Conservation (phyloP, 2,888 invertebrate species). For the Empis stercorea region DNA sequence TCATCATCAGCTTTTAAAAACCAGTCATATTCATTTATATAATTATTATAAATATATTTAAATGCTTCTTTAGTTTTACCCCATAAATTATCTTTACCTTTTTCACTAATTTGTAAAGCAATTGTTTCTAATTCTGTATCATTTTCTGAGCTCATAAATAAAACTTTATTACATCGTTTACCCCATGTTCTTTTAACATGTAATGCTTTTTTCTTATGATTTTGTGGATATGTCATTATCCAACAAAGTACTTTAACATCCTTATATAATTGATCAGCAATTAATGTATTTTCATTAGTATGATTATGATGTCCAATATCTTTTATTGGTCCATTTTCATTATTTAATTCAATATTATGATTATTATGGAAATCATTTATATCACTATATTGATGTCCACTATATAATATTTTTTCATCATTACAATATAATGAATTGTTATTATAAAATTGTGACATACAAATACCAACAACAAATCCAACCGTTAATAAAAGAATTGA, state of each 20-base stretch:
- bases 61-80: slow-evolving; percentile 90
- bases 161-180: slow-evolving; percentile 67
- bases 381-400: not conserved
- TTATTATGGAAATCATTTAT: slow-evolving; percentile 23
- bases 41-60: slow-evolving; percentile 69
- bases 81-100: slow-evolving; percentile 81
- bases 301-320: slow-evolving; percentile 37
- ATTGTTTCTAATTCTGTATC: slow-evolving; percentile 64
- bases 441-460: too few relatives aligned
- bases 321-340: slow-evolving; percentile 20
- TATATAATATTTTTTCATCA: too few relatives aligned
- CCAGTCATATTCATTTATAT: slow-evolving; percentile 81
- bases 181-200: slow-evolving; percentile 93
- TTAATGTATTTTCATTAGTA: slow-evolving; percentile 45
- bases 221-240: slow-evolving; percentile 83
- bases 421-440: too few relatives aligned
- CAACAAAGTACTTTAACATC: slow-evolving; percentile 80
- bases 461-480: too few relatives aligned
- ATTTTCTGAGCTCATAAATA: slow-evolving; percentile 68
- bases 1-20: slow-evolving; percentile 97
- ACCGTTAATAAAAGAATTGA: too few relatives aligned
- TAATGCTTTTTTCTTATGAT: slow-evolving; percentile 75
- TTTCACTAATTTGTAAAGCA: slow-evolving; percentile 63
- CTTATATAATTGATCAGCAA: slow-evolving; percentile 39
- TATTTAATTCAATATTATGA: slow-evolving; percentile 20